These are phyloP conservation scores for Mycetomoellerius zeteki DNA, from an alignment of 1,140 invertebrate species.

Conservation along the genomic window DNA sequence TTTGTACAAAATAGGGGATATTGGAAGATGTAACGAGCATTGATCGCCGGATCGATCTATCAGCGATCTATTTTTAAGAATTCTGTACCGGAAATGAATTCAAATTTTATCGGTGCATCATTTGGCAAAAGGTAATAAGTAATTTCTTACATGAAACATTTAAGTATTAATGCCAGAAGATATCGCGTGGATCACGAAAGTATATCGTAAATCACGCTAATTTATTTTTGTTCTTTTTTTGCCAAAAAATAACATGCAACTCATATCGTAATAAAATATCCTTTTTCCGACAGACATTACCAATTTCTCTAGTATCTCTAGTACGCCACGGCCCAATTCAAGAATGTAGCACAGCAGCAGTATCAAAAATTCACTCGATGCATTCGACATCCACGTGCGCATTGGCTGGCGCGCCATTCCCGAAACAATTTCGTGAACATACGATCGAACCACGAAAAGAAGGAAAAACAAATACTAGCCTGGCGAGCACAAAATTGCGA, in stretches of 20 bases:
- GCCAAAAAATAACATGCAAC: background rate
- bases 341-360: constrained; percentile 39
- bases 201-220: background rate
- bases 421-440: background rate
- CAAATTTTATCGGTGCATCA: background rate
- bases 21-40: too few species aligned
- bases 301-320: constrained; percentile 28
- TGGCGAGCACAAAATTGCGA: background rate
- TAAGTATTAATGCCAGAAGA: background rate
- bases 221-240: constrained; percentile 12
- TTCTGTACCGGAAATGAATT: background rate
- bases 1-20: background rate
- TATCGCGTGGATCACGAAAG: background rate
- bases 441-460: background rate
- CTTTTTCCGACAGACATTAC: constrained; percentile 8
- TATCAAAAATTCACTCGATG: constrained; percentile 38
- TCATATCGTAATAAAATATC: constrained; percentile 4
- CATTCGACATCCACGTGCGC: constrained; percentile 5
- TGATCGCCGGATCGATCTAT: background rate
- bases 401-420: background rate
- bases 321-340: constrained; percentile 13
- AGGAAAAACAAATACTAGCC: background rate
- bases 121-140: background rate
- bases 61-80: background rate
- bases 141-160: background rate